Evolutionary conservation across 2,113 vertebrate genomes (phyloP).

Genomic region (Mola mola): DNA sequence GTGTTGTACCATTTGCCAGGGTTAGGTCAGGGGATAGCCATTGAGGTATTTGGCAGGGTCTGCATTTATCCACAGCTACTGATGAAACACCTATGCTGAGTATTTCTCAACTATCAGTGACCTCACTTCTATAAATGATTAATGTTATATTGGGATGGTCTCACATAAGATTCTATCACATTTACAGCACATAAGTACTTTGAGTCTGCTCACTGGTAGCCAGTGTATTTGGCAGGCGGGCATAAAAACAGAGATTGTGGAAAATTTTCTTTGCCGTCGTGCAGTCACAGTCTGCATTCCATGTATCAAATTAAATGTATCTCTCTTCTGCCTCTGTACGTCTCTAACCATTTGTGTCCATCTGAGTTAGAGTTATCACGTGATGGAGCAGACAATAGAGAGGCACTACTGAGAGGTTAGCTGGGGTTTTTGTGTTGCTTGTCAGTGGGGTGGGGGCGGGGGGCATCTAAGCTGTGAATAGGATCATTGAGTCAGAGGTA

Average conservation of each 20-base stretch:
- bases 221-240: constrained; percentile 46
- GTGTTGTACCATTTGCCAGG: constrained; percentile 41
- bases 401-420: constrained; percentile 79
- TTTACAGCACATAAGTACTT: constrained; percentile 57
- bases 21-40: constrained; percentile 19
- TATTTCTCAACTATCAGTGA: constrained; percentile 71
- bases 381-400: constrained; percentile 82
- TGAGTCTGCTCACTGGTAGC: constrained; percentile 36
- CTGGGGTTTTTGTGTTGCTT: constrained; percentile 83
- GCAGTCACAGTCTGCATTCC: constrained; percentile 41
- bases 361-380: constrained; percentile 78
- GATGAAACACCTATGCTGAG: constrained; percentile 63
- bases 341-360: constrained; percentile 66
- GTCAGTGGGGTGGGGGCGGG: constrained; percentile 21
- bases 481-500: constrained; percentile 92
- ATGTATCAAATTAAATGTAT: constrained; percentile 62
- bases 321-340: constrained; percentile 55
- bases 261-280: constrained; percentile 48
- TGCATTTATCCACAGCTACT: constrained; percentile 37
- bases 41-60: constrained; percentile 48
- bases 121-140: constrained; percentile 65
- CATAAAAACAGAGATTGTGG: constrained; percentile 43
- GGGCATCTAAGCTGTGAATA: constrained; percentile 84
- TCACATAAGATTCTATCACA: constrained; percentile 60
- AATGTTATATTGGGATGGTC: constrained; percentile 52